Evolutionary conservation across 2,797 vertebrate species (phyloP).

Genomic region (Sebastes umbrosus): DNA sequence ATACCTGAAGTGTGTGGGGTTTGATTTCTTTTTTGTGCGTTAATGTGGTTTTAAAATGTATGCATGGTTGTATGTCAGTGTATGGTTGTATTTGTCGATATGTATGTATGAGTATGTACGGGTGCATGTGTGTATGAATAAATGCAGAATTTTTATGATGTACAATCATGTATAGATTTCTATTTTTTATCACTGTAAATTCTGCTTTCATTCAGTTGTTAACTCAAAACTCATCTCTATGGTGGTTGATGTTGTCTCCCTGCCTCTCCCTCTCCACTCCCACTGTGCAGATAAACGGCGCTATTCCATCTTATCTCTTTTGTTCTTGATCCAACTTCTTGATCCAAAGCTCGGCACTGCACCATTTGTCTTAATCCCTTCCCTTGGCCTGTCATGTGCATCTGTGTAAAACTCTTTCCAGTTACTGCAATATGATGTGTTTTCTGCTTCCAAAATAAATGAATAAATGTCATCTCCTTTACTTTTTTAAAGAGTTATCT

Average conservation of each 20-base stretch:
- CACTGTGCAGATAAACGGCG: not conserved
- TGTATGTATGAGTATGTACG: too few species aligned
- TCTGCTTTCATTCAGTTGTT: too few species aligned
- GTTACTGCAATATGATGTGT: not conserved
- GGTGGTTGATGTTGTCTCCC: slow-evolving; percentile 11
- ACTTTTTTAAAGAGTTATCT: not conserved
- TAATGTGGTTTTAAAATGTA: too few species aligned
- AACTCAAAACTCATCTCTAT: not conserved
- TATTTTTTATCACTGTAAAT: too few species aligned
- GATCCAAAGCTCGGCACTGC: not conserved
- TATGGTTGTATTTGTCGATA: too few species aligned
- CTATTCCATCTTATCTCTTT: not conserved
- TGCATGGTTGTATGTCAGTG: too few species aligned
- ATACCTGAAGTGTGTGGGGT: too few species aligned
- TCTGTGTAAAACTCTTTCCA: not conserved
- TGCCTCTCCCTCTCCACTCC: not conserved
- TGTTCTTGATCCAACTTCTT: not conserved
- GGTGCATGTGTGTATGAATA: too few species aligned
- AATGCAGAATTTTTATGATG: too few species aligned
- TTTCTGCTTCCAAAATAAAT: not conserved
- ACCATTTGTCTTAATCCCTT: not conserved
- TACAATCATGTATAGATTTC: too few species aligned
- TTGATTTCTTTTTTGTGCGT: too few species aligned
- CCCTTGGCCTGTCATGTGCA: not conserved
- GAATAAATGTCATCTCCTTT: not conserved